Evolutionary conservation across 2,797 vertebrate genomes (phyloP), one percentile per base, ranked within the genome.

Genomic region (Babyrousa celebensis): DNA sequence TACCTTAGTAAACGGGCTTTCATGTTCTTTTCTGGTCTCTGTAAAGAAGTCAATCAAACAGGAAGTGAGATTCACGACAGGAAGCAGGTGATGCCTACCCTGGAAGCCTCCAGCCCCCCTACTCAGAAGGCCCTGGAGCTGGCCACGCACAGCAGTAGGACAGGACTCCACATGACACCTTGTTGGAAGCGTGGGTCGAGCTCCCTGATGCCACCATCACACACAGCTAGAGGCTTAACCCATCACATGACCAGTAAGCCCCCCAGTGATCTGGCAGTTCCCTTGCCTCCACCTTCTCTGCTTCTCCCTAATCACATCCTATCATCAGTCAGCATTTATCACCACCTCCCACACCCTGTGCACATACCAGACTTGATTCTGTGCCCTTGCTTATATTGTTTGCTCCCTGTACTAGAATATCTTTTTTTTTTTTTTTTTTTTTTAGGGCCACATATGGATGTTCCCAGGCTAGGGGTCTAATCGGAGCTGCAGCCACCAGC

Each of bases 21-120:
- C 23, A 1, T n/a, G 65, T 72, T 91, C 29, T 63, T 68, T 70
- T 68, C 54, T 87, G 82, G 65, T 12, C 29, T 36, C 63, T 94
- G 90, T 32, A 36, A 48, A 78, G 63, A 58, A 82, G 11, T 72
- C 80, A 18, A 2, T 29, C 32, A 54, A 88, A 91, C 63, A 75
- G 86, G 83, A 95, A 94, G 63, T 43, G 58, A 56, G 10, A 58
- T 3, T 0, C 29, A 8, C 0, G 3, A 56, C 89, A 85, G 78
- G 91, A 94, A 96, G 58, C 18, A 4, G 58, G 12, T 25, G 43
- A 67, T n/a, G 54, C 67, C n/a, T 86, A 25, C 40, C 80, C 71
- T 60, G 43, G 36, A 72, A 80, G 29, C 72, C 87, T 85, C 54
- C 68, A 20, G 32, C 29, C 32, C 48, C 17, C 14, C 71, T 9